Evolutionary conservation across 2,888 invertebrate species (phyloP).

Genomic region (Agrypnus murinus): DNA sequence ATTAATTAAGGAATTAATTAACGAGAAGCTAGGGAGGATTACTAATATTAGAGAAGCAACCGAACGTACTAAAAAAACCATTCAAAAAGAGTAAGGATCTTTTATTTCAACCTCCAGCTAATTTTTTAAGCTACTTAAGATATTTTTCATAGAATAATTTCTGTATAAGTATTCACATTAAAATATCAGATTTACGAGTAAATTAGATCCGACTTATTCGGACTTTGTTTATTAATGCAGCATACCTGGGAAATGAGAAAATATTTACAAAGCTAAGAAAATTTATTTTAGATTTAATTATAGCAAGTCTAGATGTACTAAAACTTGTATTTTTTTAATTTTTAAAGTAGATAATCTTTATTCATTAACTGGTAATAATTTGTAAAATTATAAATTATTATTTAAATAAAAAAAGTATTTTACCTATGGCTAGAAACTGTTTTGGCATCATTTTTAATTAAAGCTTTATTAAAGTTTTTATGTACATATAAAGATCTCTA

Average conservation of each 20-base stretch:
- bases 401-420: no score
- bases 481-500: no score
- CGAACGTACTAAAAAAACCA: background rate
- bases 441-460: no score
- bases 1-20: constrained; percentile 43
- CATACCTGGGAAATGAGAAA: background rate
- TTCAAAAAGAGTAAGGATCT: background rate
- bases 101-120: background rate
- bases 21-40: constrained; percentile 24
- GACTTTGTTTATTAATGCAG: constrained; percentile 4
- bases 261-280: no score
- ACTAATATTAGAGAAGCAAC: constrained; percentile 12
- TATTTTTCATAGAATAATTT: background rate
- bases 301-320: no score
- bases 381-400: no score
- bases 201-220: background rate
- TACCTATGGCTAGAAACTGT: no score
- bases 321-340: no score
- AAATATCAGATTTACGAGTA: constrained; percentile 6
- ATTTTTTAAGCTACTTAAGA: background rate
- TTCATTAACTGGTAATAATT: no score
- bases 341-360: no score
- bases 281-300: no score
- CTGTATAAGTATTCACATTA: constrained; percentile 3
- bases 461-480: no score